These are phyloP conservation scores for Climacteris rufus DNA, from an alignment of 2,113 vertebrate genomes.

Conservation along the genomic window DNA sequence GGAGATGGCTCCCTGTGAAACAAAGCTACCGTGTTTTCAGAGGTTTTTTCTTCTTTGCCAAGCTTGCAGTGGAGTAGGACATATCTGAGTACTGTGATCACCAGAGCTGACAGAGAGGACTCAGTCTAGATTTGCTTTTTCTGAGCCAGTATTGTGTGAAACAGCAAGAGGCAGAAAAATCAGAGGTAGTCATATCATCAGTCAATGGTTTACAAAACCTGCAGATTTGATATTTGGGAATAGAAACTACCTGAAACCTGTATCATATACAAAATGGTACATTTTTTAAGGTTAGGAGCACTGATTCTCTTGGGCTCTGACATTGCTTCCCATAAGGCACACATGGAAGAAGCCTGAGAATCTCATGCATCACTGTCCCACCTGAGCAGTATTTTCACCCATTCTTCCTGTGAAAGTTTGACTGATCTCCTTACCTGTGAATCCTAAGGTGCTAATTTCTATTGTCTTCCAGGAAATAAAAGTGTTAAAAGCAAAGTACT, in stretches of 20 bases:
- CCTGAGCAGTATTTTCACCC: not conserved
- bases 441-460: not conserved
- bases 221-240: not conserved
- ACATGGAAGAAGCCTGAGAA: accelerated
- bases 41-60: not conserved
- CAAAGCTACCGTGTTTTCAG: not conserved
- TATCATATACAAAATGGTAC: not conserved
- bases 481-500: not conserved
- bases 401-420: not conserved
- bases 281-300: not conserved
- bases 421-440: not conserved
- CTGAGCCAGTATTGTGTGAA: not conserved
- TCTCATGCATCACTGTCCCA: accelerated
- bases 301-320: not conserved
- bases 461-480: not conserved
- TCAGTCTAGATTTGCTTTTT: not conserved
- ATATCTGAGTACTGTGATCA: not conserved
- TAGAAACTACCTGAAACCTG: not conserved
- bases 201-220: not conserved
- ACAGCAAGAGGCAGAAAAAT: not conserved
- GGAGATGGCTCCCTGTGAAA: not conserved
- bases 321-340: not conserved
- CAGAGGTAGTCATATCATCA: accelerated
- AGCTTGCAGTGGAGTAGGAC: not conserved
- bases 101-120: not conserved